Percentiles rank a stretch among this genome's conserved stretches.
phyloP scores from a whole-genome alignment of 2,797 vertebrate species.

The Thunnus albacares region DNA sequence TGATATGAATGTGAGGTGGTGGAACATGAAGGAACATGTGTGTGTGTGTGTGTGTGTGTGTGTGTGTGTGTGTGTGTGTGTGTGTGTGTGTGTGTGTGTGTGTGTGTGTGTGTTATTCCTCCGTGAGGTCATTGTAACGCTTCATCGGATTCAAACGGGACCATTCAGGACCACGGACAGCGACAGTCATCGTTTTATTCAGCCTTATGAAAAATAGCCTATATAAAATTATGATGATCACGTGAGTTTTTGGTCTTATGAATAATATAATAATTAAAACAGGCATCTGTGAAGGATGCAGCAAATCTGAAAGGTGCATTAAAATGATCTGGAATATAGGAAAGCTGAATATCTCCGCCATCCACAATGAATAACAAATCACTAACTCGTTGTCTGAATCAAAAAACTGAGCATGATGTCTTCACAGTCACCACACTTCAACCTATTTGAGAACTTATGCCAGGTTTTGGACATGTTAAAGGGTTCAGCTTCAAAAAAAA shows the following conservation, averaged over 20 bases:
- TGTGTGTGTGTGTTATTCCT: not conserved
- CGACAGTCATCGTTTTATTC: conserved; percentile 7
- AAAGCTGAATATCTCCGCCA: no score
- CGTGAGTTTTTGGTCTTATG: not conserved
- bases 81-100: not conserved
- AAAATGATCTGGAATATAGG: not conserved
- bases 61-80: not conserved
- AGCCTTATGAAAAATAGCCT: not conserved
- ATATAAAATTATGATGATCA: not conserved
- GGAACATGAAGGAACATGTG: not conserved
- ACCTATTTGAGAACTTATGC: no score
- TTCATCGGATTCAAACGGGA: conserved; percentile 5
- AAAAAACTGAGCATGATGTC: no score
- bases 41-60: not conserved
- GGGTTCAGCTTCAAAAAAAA: no score
- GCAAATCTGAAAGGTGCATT: not conserved
- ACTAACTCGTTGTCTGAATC: no score
- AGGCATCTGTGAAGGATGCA: no score
- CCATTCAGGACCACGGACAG: conserved; percentile 57
- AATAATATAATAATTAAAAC: not conserved
- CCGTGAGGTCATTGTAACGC: not conserved
- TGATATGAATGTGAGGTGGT: not conserved
- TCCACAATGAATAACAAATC: no score
- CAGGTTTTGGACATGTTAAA: no score
- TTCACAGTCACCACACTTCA: no score